Evolutionary conservation across 2,797 vertebrate species (phyloP).

Genomic region (Falco berigora): DNA sequence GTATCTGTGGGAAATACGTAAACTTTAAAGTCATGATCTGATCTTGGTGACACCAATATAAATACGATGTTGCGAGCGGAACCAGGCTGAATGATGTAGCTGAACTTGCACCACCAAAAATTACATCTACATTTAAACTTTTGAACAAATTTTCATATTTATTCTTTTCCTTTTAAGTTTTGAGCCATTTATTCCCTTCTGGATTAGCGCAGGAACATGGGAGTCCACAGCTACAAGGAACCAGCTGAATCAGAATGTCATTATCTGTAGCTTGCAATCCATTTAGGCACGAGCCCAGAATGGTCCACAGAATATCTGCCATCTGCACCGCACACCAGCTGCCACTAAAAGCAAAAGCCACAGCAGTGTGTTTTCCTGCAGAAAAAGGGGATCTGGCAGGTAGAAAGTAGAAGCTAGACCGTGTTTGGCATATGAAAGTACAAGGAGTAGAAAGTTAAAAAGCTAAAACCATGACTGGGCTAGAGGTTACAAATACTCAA

Average conservation of each 20-base stretch:
- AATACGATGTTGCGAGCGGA: neutral
- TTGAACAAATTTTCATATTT: neutral
- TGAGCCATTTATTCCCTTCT: neutral
- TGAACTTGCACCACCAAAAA: neutral
- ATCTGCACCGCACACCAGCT: neutral
- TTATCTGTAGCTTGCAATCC: neutral
- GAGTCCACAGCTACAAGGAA: neutral
- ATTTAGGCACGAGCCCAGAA: neutral
- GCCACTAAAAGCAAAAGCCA: neutral
- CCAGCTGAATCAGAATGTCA: neutral
- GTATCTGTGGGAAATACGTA: neutral
- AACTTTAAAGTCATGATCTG: neutral
- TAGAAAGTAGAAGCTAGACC: neutral
- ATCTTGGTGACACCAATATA: neutral
- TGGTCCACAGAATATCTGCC: neutral
- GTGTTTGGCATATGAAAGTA: neutral
- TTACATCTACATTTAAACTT: neutral
- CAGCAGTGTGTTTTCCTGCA: neutral
- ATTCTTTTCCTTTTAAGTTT: neutral
- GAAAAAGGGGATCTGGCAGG: neutral
- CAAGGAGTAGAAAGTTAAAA: neutral
- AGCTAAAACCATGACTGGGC: neutral
- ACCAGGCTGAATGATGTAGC: neutral
- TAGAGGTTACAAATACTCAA: neutral
- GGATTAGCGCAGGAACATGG: neutral